phyloP scores from a whole-genome alignment of 2,888 invertebrate species.

The Parnassius mnemosyne region DNA sequence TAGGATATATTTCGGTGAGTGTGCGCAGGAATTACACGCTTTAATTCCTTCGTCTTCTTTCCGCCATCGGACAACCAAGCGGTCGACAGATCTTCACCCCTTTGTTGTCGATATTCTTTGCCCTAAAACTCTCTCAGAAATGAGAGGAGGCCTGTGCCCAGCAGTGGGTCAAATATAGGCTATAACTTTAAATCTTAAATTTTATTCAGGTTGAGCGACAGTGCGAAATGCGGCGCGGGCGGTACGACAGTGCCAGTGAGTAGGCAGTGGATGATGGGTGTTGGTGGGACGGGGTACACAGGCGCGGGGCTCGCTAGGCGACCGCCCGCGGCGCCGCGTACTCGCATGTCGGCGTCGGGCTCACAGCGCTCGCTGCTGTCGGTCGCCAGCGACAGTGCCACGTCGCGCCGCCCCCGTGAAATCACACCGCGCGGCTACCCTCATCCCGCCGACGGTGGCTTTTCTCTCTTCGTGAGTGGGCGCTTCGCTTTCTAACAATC shows the following conservation, averaged over 20 bases:
- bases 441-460: conserved; percentile 66
- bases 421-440: conserved; percentile 63
- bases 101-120: no score
- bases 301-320: conserved; percentile 49
- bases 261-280: conserved; percentile 69
- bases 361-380: conserved; percentile 76
- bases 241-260: conserved; percentile 80
- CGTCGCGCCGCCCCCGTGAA: conserved; percentile 69
- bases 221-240: conserved; percentile 82
- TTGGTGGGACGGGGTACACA: conserved; percentile 40
- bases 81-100: no score
- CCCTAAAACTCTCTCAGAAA: no score
- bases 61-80: no score
- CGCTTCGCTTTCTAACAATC: conserved; percentile 76
- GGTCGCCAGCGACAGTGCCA: conserved; percentile 76
- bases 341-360: conserved; percentile 50
- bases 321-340: conserved; percentile 53
- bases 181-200: background rate
- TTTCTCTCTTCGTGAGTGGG: conserved; percentile 80
- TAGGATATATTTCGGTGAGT: no score
- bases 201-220: conserved; percentile 82
- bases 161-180: no score
- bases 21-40: no score
- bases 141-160: no score
- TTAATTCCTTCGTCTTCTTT: no score